Evolutionary conservation across 2,888 invertebrate species (phyloP), one percentile per base, ranked within the genome.

Genomic region (Cephus pulcher): DNA sequence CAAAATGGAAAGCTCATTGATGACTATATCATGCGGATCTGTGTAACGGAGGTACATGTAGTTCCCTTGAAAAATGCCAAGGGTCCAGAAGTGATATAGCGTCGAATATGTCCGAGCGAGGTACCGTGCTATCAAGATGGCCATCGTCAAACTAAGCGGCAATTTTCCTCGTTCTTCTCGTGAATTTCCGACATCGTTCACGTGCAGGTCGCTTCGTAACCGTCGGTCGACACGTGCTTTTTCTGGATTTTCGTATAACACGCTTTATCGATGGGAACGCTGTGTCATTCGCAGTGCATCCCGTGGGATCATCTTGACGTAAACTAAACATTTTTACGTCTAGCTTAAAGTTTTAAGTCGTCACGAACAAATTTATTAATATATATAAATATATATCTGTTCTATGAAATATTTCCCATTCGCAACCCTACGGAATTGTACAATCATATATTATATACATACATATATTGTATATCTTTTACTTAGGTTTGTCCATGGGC

Each of bases 1-100:
- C 80, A 78, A 77, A 77, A 76, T 32, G 12, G 73, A 34, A 70
- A 68, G 32, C 4, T 34, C 75, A 78, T 34, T 12, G 34, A 35
- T 12, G 74, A 35, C 30, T 34, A 35, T 40, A 40, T 40, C 15
- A 40, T 23, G 9, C 9, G 56, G 23, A 56, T 56, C 23, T 56
- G 6, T 74, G 35, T 34, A 74, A 15, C 23, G 11, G 12, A 35
- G 74, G 9, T 37, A 34, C 35, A 11, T 12, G 37, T 33, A 74
- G 34, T n/a, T 74, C 2, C 35, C 12, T 12, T 35, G 74, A 74
- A 34, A 74, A 74, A 74, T 37, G 74, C 74, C 34, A 34, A 74
- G 35, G 74, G 34, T 71, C 71, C 15, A 71, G 30, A 71, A 71
- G 30, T 34, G 71, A 71, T 71, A 71, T 71, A 71, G 34, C 9